Base-by-base conservation (phyloP, 2,888 invertebrate genomes). In the Panorpa germanica region DNA sequence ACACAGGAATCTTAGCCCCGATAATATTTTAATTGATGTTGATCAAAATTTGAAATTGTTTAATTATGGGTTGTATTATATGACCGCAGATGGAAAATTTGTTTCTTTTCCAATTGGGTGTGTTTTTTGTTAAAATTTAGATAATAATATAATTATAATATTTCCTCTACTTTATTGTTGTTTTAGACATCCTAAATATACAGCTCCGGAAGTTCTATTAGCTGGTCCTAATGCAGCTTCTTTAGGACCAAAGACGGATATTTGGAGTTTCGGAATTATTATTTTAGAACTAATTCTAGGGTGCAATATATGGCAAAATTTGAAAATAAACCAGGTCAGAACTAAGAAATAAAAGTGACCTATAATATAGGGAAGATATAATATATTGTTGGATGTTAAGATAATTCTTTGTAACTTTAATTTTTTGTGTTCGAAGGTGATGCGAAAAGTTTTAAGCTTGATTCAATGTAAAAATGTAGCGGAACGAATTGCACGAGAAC, bases 231-330 rank as follows among this genome's bases (percentile, higher is more conserved):
- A n/a, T n/a, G n/a, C n/a, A n/a, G n/a, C n/a, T n/a, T n/a, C n/a
- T n/a, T n/a, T 69, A 29, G 76, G 81, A 28, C 66, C 72, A 1
- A 78, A 85, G 50, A 74, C 75, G 11, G 96, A 98, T 54, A 65
- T 90, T 16, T 98, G 96, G 96, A 75, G 88, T 2, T 57, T 90
- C 35, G 96, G 91, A n/a, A 73, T 96, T 34, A 70, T 95, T 34
- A 50, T 93, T 18, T 59, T 81, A 1, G 91, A 95, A 54, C 52
- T 85, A 4, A 57, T 77, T 34, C 54, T 88, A 22, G 68, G 71
- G 31, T 63, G 60, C 36, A 59, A 65, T 34, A 53, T 86, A 5
- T 85, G 83, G 82, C 55, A 59, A 25, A 70, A 66, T 38, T 52
- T 80, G 6, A 82, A 81, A 49, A 62, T 83, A 14, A 69, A 74